Percentiles rank a stretch among this genome's conserved stretches.
Evolutionary conservation across 2,797 vertebrate genomes (phyloP).

Genomic region (Hippocampus kuda): DNA sequence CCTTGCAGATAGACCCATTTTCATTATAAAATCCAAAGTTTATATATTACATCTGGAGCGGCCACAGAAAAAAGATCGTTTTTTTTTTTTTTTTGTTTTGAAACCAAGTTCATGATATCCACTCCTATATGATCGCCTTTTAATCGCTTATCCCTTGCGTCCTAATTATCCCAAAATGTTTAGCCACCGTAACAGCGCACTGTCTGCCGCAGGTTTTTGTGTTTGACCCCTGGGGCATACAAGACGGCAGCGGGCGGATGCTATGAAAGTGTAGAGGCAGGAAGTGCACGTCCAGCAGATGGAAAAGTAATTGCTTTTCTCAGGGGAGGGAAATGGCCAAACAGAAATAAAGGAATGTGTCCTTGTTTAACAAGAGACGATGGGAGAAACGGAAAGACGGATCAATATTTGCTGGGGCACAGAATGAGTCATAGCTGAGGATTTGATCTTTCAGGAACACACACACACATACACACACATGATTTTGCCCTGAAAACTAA

Average conservation of each 20-base stretch:
- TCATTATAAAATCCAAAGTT: no score
- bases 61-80: no score
- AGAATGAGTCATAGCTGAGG: slow-evolving; percentile 37
- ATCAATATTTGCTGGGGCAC: slow-evolving; percentile 45
- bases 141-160: neutral
- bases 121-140: no score
- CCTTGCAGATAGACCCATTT: no score
- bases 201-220: slow-evolving; percentile 9
- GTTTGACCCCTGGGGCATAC: slow-evolving; percentile 20
- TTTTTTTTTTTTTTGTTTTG: no score
- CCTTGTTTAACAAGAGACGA: slow-evolving; percentile 31
- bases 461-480: neutral
- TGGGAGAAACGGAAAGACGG: slow-evolving; percentile 32
- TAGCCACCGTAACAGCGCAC: neutral
- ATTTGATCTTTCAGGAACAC: slow-evolving; percentile 33
- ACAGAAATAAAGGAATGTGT: slow-evolving; percentile 25
- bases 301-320: slow-evolving; percentile 35
- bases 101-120: no score
- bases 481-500: neutral
- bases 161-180: neutral
- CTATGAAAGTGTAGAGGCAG: slow-evolving; percentile 10
- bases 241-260: slow-evolving; percentile 12
- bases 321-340: slow-evolving; percentile 13
- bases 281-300: slow-evolving; percentile 11
- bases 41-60: no score